A percentile compares a stretch with the other conserved stretches of the same genome.
These are phyloP conservation scores for Columba guinea DNA, from an alignment of 2,797 vertebrate genomes.

Conservation along the genomic window DNA sequence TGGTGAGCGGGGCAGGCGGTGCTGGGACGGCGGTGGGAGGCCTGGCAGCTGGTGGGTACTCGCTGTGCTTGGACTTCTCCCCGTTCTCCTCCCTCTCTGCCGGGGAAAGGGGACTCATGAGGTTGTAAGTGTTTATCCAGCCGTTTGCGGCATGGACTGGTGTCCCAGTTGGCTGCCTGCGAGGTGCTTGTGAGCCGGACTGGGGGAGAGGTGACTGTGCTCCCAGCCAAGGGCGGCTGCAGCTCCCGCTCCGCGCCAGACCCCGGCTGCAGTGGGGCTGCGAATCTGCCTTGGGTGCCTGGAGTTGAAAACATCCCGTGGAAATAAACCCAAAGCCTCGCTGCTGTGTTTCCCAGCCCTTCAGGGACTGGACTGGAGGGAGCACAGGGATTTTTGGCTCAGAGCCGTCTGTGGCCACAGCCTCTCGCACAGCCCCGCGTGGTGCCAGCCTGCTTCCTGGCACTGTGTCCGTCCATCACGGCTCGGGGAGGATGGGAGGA, in stretches of 20 bases:
- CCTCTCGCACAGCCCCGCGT: fast-evolving
- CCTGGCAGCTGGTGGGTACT: background rate
- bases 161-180: constrained; percentile 54
- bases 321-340: background rate
- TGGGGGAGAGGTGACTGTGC: constrained; percentile 38
- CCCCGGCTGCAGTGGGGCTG: fast-evolving
- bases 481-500: background rate
- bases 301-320: background rate
- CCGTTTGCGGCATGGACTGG: background rate
- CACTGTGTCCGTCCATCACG: fast-evolving
- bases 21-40: background rate
- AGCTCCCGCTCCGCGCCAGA: background rate
- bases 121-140: background rate
- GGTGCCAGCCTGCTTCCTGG: background rate
- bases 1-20: background rate
- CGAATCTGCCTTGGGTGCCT: background rate
- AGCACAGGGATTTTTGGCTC: fast-evolving
- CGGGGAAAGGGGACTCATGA: background rate
- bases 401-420: background rate
- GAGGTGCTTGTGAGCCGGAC: background rate
- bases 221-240: background rate
- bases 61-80: background rate
- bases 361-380: background rate
- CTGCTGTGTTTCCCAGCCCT: background rate
- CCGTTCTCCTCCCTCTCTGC: background rate